Conservation (phyloP, 2,113 vertebrate genomes). For the Ceuthmochares aereus region DNA sequence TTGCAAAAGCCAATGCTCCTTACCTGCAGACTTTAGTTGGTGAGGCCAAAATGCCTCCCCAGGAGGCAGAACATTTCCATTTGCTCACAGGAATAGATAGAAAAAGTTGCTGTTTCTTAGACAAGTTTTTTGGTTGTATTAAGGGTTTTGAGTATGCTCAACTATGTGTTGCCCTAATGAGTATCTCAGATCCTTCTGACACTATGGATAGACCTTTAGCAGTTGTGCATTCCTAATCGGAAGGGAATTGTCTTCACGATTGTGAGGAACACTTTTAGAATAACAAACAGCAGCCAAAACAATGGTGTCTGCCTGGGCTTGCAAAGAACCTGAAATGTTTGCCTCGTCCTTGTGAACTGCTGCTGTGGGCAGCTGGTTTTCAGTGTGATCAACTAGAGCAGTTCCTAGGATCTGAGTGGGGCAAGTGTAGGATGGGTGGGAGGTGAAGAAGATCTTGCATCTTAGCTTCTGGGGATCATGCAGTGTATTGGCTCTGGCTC, state of each 20-base stretch:
- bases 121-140: neutral
- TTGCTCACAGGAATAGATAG: neutral
- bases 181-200: neutral
- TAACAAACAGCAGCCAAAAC: neutral
- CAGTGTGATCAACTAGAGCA: neutral
- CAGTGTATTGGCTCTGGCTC: neutral
- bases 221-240: neutral
- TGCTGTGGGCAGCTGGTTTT: neutral
- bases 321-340: neutral
- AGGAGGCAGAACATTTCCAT: neutral
- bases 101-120: neutral
- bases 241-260: accelerated
- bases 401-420: neutral
- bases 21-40: slow-evolving; percentile 85
- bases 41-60: slow-evolving; percentile 58
- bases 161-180: neutral
- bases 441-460: neutral
- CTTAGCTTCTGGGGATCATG: neutral
- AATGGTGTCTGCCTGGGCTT: neutral
- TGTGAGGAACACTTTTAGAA: neutral
- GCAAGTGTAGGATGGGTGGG: neutral
- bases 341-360: neutral
- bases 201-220: neutral
- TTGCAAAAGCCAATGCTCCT: slow-evolving; percentile 92
- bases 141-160: neutral